Conservation (phyloP, 1,140 invertebrate species). For the Belonocnema kinseyi region DNA sequence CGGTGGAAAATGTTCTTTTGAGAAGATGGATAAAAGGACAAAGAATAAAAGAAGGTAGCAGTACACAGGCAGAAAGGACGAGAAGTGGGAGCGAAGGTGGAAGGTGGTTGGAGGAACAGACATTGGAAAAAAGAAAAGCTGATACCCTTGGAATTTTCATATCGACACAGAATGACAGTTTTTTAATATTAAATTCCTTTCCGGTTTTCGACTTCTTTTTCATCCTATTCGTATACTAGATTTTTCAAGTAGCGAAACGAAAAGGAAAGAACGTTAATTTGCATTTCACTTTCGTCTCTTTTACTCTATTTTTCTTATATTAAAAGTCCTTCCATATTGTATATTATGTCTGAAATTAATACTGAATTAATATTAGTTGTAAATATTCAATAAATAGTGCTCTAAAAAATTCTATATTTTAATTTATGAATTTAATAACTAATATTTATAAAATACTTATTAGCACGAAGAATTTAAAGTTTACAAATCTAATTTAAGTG, state of each 20-base stretch:
- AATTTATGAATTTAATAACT: too few relatives aligned
- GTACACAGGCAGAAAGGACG: slow-evolving; percentile 34
- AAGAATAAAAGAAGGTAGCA: slow-evolving; percentile 19
- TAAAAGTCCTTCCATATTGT: neutral
- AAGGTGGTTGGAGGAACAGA: slow-evolving; percentile 44
- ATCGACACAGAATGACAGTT: slow-evolving; percentile 74
- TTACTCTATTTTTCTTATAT: slow-evolving; percentile 21
- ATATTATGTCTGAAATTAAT: too few relatives aligned
- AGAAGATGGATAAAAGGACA: slow-evolving; percentile 14
- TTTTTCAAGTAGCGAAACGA: slow-evolving; percentile 37
- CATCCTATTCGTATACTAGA: slow-evolving; percentile 41
- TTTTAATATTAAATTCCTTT: slow-evolving; percentile 76
- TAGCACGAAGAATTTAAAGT: too few relatives aligned
- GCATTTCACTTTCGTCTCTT: slow-evolving; percentile 18
- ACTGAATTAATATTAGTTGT: too few relatives aligned
- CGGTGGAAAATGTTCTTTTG: slow-evolving; percentile 16
- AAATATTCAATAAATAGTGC: too few relatives aligned
- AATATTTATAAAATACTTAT: too few relatives aligned
- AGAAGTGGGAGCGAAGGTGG: slow-evolving; percentile 43
- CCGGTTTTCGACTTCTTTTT: slow-evolving; percentile 61
- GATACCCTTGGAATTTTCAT: slow-evolving; percentile 74
- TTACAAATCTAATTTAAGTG: too few relatives aligned
- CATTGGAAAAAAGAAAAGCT: slow-evolving; percentile 56
- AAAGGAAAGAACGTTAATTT: slow-evolving; percentile 28
- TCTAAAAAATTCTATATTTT: too few relatives aligned